phyloP scores from a whole-genome alignment of 1,140 invertebrate species.

The Tetranychus cinnabarinus region DNA sequence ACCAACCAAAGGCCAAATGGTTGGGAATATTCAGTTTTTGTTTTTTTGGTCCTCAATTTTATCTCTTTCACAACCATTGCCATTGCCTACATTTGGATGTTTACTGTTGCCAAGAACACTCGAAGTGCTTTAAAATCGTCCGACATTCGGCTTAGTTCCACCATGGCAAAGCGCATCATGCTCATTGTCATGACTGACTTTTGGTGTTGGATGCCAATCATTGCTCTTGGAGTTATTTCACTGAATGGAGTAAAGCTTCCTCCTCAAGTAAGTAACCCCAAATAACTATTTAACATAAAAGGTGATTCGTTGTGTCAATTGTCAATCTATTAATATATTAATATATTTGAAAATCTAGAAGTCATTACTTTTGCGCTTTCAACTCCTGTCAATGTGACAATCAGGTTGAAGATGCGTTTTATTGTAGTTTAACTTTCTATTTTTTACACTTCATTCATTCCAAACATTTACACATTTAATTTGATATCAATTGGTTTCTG shows the following conservation, averaged over 20 bases:
- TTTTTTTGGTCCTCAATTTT: slow-evolving; percentile 30
- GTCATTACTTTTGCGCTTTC: no score
- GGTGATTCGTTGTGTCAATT: no score
- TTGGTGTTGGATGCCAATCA: slow-evolving; percentile 40
- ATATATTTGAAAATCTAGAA: no score
- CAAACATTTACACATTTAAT: no score
- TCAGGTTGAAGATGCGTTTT: no score
- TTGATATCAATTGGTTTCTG: no score
- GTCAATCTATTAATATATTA: no score
- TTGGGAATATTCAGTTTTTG: slow-evolving; percentile 34
- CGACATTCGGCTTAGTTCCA: slow-evolving; percentile 30
- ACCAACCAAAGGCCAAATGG: slow-evolving; percentile 28
- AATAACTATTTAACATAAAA: no score
- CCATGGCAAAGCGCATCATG: slow-evolving; percentile 30
- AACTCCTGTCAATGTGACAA: no score
- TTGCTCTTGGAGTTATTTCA: slow-evolving; percentile 18
- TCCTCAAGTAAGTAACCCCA: not conserved
- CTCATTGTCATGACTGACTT: slow-evolving; percentile 31
- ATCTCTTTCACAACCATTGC: slow-evolving; percentile 29
- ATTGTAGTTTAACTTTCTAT: no score
- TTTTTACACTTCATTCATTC: no score
- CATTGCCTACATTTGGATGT: slow-evolving; percentile 32
- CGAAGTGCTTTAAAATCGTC: slow-evolving; percentile 22
- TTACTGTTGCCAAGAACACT: slow-evolving; percentile 26
- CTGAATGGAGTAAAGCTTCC: slow-evolving; percentile 7